Conservation (phyloP, 1,140 invertebrate genomes). For the Drosophila punjabiensis region DNA sequence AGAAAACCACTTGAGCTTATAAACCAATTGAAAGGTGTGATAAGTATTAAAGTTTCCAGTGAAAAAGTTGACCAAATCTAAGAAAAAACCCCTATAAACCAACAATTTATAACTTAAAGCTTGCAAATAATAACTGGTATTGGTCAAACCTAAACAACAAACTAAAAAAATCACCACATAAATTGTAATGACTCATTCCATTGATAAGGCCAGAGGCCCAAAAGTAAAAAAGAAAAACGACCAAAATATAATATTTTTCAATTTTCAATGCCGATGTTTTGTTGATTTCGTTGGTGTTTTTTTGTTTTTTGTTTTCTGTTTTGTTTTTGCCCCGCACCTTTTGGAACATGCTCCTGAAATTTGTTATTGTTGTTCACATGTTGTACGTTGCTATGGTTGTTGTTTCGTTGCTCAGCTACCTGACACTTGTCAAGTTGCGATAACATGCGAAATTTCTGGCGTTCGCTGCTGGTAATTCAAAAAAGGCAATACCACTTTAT, state of each 20-base stretch:
- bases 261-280: slow-evolving; percentile 55
- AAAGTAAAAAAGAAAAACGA: slow-evolving; percentile 31
- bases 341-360: slow-evolving; percentile 65
- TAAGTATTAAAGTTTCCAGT: not conserved
- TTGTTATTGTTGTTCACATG: slow-evolving; percentile 54
- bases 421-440: slow-evolving; percentile 77
- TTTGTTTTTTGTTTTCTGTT: slow-evolving; percentile 3
- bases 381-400: slow-evolving; percentile 21
- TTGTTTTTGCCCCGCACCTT: slow-evolving; percentile 28
- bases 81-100: not conserved
- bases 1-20: slow-evolving; percentile 4
- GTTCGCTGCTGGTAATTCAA: slow-evolving; percentile 18
- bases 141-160: not conserved
- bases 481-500: slow-evolving; percentile 77
- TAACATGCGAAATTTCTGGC: slow-evolving; percentile 79
- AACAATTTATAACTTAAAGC: not conserved
- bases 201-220: slow-evolving; percentile 45
- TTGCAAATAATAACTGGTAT: slow-evolving; percentile 11
- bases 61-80: not conserved
- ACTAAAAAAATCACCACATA: slow-evolving; percentile 7
- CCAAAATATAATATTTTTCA: slow-evolving; percentile 46
- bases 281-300: slow-evolving; percentile 29
- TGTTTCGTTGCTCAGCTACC: slow-evolving; percentile 45
- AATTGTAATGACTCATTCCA: slow-evolving; percentile 25
- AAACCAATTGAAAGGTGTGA: slow-evolving; percentile 6